A percentile compares a stretch with the other conserved stretches of the same genome.
Evolutionary conservation across 2,888 invertebrate genomes (phyloP).

Genomic region (Diachrysia chrysitis): DNA sequence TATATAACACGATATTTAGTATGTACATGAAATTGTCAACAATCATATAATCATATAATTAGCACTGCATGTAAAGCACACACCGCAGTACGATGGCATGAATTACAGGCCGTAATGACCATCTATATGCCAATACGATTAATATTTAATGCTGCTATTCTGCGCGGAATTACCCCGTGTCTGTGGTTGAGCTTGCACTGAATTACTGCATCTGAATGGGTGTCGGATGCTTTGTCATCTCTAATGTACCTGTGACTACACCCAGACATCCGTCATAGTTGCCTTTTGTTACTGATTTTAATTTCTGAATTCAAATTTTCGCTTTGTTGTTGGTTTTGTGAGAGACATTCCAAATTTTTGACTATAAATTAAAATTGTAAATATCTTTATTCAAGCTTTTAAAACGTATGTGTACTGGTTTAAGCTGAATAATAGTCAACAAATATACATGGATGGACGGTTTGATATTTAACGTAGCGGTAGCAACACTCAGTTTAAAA

Average conservation of each 20-base stretch:
- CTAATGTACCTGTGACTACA: slow-evolving; percentile 53
- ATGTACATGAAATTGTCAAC: slow-evolving; percentile 58
- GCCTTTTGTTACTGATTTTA: neutral
- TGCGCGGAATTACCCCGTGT: slow-evolving; percentile 81
- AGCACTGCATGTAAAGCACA: slow-evolving; percentile 69
- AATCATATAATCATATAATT: slow-evolving; percentile 78
- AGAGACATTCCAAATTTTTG: neutral
- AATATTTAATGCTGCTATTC: slow-evolving; percentile 86
- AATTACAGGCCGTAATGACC: slow-evolving; percentile 80
- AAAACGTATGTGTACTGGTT: too few relatives aligned
- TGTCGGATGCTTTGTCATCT: slow-evolving; percentile 75
- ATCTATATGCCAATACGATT: slow-evolving; percentile 86
- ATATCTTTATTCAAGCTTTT: too few relatives aligned
- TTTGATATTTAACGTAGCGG: too few relatives aligned
- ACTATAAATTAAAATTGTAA: too few relatives aligned
- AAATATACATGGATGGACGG: too few relatives aligned
- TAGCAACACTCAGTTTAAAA: too few relatives aligned
- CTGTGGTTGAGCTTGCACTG: slow-evolving; percentile 81
- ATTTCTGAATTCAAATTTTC: neutral
- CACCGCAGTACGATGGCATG: slow-evolving; percentile 69
- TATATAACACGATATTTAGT: slow-evolving; percentile 12
- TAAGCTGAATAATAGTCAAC: too few relatives aligned
- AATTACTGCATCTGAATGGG: slow-evolving; percentile 82
- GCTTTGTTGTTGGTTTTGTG: neutral
- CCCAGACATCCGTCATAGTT: slow-evolving; percentile 30